Conservation (phyloP, 2,113 vertebrate genomes). For the Camarhynchus parvulus region DNA sequence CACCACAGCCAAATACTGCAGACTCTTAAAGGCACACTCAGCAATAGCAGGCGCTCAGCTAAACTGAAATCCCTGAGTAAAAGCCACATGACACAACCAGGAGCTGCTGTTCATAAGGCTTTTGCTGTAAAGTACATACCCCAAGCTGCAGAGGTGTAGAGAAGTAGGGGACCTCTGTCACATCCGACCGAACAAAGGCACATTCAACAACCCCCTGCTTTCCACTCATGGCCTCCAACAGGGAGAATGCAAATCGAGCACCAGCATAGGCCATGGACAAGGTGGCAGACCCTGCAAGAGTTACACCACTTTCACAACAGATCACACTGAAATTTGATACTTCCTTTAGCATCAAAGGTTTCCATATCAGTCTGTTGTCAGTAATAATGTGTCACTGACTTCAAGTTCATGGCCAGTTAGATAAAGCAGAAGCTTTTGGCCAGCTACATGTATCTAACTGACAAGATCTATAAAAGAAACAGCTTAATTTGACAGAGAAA, state of each 20-base stretch:
- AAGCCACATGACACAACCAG: neutral
- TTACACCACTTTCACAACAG: neutral
- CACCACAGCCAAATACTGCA: neutral
- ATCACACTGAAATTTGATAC: accelerated
- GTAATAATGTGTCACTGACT: neutral
- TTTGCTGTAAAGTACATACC: slow-evolving; percentile 52
- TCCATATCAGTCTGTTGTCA: neutral
- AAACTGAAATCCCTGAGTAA: neutral
- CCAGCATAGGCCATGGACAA: slow-evolving; percentile 98
- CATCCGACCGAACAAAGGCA: slow-evolving; percentile 88
- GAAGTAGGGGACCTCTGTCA: slow-evolving; percentile 93
- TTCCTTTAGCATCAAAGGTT: neutral
- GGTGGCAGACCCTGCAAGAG: slow-evolving; percentile 89
- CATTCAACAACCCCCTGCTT: slow-evolving; percentile 96
- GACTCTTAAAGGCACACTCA: neutral
- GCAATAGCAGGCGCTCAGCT: neutral
- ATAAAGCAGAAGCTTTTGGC: neutral
- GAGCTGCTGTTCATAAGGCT: neutral
- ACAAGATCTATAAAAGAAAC: neutral
- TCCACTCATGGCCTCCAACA: slow-evolving; percentile 93
- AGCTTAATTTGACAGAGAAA: neutral
- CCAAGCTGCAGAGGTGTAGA: slow-evolving; percentile 94
- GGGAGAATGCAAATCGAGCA: slow-evolving; percentile 93
- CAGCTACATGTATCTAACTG: neutral
- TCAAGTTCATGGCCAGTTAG: neutral